Evolutionary conservation across 1,140 invertebrate genomes (phyloP).

Genomic region (Druon quercuslanigerum): DNA sequence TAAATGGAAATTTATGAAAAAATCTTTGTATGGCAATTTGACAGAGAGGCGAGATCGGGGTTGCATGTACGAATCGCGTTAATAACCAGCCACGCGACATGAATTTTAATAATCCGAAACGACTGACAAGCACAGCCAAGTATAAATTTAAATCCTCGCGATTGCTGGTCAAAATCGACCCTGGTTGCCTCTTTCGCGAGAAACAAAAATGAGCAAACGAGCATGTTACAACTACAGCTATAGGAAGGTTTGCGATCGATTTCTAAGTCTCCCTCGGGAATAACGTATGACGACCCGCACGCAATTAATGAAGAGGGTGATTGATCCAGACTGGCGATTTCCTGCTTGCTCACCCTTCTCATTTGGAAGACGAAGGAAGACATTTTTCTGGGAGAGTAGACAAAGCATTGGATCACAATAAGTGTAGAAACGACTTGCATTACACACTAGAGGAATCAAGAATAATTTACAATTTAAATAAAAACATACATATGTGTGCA

Average conservation of each 20-base stretch:
- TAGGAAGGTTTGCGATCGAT: conserved; percentile 23
- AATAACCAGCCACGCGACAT: conserved; percentile 35
- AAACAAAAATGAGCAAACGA: conserved; percentile 37
- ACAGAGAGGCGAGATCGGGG: too few relatives aligned
- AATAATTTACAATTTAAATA: neutral
- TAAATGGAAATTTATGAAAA: too few relatives aligned
- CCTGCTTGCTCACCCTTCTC: conserved; percentile 6
- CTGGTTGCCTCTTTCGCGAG: conserved; percentile 28
- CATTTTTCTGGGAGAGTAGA: neutral
- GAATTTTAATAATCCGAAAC: conserved; percentile 38
- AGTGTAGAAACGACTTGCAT: neutral
- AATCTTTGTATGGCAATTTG: too few relatives aligned
- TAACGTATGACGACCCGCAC: conserved; percentile 29
- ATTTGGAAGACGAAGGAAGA: neutral
- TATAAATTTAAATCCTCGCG: conserved; percentile 40
- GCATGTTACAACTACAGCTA: conserved; percentile 1
- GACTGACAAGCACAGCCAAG: conserved; percentile 13
- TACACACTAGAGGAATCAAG: neutral
- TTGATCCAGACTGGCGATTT: conserved; percentile 27
- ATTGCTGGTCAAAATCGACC: conserved; percentile 18
- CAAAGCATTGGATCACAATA: neutral
- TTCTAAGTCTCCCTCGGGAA: conserved; percentile 30
- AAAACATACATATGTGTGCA: neutral
- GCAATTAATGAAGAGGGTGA: conserved; percentile 35
- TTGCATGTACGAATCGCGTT: neutral